Percentiles rank a stretch among this genome's conserved stretches.
Conservation (phyloP, 2,888 invertebrate species). For the Papilio elwesi region DNA sequence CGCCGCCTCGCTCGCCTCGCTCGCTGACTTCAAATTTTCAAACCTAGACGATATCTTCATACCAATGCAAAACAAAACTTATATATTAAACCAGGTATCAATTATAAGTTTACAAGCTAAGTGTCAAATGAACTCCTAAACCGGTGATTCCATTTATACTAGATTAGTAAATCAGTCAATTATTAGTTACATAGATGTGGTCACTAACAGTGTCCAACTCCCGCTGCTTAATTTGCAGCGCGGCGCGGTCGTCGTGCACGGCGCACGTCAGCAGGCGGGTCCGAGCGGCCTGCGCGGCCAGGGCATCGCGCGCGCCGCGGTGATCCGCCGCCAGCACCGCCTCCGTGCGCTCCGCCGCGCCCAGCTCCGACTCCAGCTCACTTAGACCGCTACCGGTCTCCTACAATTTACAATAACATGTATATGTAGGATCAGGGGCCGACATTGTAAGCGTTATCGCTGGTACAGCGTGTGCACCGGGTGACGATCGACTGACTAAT, state of each 20-base stretch:
- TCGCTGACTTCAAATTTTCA: conserved; percentile 87
- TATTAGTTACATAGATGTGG: not conserved
- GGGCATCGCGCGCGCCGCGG: conserved; percentile 75
- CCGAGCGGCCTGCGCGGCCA: conserved; percentile 81
- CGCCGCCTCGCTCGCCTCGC: conserved; percentile 86
- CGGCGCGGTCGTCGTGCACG: conserved; percentile 87
- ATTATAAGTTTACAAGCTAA: too few species aligned
- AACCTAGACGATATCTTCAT: conserved; percentile 85
- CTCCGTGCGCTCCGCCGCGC: conserved; percentile 86
- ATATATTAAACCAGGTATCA: too few species aligned
- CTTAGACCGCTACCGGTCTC: conserved; percentile 87
- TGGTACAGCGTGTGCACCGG: too few species aligned
- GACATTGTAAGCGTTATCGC: too few species aligned
- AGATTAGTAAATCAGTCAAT: too few species aligned
- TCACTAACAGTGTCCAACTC: conserved; percentile 80
- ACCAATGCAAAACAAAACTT: not conserved
- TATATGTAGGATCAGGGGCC: too few species aligned
- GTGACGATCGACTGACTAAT: too few species aligned
- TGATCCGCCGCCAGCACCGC: conserved; percentile 81
- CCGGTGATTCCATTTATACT: too few species aligned
- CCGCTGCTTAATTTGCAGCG: conserved; percentile 79
- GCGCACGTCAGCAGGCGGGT: conserved; percentile 87
- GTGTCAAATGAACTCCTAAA: too few species aligned
- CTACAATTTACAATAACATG: too few species aligned
- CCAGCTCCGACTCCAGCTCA: conserved; percentile 86